Evolutionary conservation across 1,140 invertebrate genomes (phyloP), one percentile per base, ranked within the genome.

Genomic region (Aphis gossypii): DNA sequence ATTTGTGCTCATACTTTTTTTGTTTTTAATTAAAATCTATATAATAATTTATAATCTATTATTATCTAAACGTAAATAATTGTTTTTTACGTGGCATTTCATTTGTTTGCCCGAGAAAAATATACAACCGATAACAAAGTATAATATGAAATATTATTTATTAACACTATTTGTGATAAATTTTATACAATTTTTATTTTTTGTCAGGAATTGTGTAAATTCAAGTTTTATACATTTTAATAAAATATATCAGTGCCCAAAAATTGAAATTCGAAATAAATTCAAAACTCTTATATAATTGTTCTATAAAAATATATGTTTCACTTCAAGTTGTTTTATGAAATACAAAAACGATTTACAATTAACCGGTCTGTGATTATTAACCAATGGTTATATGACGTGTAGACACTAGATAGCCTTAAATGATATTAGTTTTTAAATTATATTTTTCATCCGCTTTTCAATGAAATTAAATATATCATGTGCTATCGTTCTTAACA

Each of bases 341-440:
- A 68, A n/a, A n/a, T 76, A n/a, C 30, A 76, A 76, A 68, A 76
- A 76, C 60, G 14, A 76, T 76, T 76, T 76, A 76, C 60, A 76
- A 76, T 76, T 20, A 76, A 76, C n/a, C 60, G 14, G 30, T 76
- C 60, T 76, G 60, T n/a, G 60, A 76, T 68, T 76, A 68, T 68
- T n/a, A 68, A 68, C 25, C 60, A 68, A 68, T 68, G 11, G 11
- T 68, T 68, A 68, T 41, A 41, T 41, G 1, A 1, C 18, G 18
- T 11, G 25, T 68, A 68, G 60, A 68, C 30, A 51, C 48, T 51
- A 51, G 48, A 51, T 18, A 5, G 60, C 30, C 30, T 68, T 5
- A 68, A 30, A 68, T 68, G 60, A 68, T 68, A 68, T 68, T 68
- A 60, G 25, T 76, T 76, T 76, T 76, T 35, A 76, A 76, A 76